A percentile compares a stretch with the other conserved stretches of the same genome.
phyloP scores from a whole-genome alignment of 2,888 invertebrate species.

The Amphipoea lucens region DNA sequence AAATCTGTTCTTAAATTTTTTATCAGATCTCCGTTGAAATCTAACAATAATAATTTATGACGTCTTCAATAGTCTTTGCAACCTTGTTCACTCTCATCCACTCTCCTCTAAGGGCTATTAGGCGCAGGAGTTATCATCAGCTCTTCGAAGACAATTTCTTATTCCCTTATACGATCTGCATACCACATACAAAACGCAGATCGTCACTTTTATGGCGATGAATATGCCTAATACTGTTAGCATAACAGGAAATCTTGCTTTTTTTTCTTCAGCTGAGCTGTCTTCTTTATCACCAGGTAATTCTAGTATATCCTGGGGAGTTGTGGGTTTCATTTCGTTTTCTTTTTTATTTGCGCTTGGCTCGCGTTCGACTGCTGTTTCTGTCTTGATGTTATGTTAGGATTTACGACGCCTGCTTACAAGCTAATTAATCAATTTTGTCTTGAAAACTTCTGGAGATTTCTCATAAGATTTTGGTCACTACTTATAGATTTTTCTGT shows the following conservation, averaged over 20 bases:
- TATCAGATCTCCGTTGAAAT: too few species aligned
- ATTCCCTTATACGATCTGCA: conserved; percentile 24
- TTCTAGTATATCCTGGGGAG: neutral
- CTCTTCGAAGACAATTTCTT: conserved; percentile 18
- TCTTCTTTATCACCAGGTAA: neutral
- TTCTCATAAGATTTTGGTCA: too few species aligned
- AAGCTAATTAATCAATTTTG: neutral
- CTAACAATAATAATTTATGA: too few species aligned
- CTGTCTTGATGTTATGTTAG: neutral
- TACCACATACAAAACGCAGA: conserved; percentile 10
- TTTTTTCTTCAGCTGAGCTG: neutral
- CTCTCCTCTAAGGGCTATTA: neutral
- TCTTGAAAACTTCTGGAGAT: neutral
- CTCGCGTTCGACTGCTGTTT: neutral
- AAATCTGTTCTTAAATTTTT: neutral
- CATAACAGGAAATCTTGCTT: neutral
- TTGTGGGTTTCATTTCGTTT: conserved; percentile 16
- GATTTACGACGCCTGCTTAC: neutral
- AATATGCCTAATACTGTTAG: conserved; percentile 24
- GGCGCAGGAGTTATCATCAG: neutral
- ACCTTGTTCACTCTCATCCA: neutral
- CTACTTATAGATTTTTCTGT: neutral
- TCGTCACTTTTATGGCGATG: conserved; percentile 1
- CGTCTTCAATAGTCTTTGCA: neutral
- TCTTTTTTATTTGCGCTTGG: neutral